Percentiles rank a stretch among this genome's conserved stretches.
phyloP scores from a whole-genome alignment of 2,797 vertebrate genomes.

The Garrulus glandarius region DNA sequence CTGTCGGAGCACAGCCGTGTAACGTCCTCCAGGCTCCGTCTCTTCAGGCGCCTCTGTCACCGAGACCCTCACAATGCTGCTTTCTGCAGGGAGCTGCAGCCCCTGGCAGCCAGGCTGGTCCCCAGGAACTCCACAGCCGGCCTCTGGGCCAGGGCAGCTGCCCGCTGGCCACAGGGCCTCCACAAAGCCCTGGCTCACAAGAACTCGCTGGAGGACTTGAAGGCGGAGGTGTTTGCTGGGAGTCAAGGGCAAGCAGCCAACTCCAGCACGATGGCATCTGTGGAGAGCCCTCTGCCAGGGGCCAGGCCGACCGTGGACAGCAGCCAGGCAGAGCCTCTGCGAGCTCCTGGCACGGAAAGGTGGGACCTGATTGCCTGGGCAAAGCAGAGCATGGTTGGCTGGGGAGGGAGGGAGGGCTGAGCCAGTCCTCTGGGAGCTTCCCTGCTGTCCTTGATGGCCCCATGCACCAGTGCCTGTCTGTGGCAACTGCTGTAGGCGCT shows the following conservation, averaged over 20 bases:
- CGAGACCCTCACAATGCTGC: background rate
- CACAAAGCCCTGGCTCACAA: background rate
- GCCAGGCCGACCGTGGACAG: constrained; percentile 48
- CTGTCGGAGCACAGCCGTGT: background rate
- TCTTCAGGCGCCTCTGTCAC: constrained; percentile 50
- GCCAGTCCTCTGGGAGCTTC: background rate
- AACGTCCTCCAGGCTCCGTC: constrained; percentile 3
- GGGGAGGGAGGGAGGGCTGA: background rate
- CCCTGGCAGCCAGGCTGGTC: background rate
- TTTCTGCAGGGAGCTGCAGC: constrained; percentile 63
- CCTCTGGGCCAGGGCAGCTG: background rate
- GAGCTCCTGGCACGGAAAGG: constrained; percentile 81
- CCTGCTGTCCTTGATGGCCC: background rate
- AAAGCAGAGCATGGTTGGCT: background rate
- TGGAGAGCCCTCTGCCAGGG: constrained; percentile 37
- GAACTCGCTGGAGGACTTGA: constrained; percentile 60
- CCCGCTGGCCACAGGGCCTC: constrained; percentile 7
- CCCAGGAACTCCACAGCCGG: background rate
- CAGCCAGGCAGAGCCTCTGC: constrained; percentile 77
- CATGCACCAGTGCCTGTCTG: background rate
- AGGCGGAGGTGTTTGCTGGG: constrained; percentile 37
- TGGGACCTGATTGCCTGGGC: constrained; percentile 35
- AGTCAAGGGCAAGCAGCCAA: constrained; percentile 55
- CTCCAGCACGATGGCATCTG: constrained; percentile 40
- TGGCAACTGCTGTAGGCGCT: background rate